These are phyloP conservation scores for Phyllopteryx taeniolatus DNA, from an alignment of 2,113 vertebrate genomes.

Conservation along the genomic window DNA sequence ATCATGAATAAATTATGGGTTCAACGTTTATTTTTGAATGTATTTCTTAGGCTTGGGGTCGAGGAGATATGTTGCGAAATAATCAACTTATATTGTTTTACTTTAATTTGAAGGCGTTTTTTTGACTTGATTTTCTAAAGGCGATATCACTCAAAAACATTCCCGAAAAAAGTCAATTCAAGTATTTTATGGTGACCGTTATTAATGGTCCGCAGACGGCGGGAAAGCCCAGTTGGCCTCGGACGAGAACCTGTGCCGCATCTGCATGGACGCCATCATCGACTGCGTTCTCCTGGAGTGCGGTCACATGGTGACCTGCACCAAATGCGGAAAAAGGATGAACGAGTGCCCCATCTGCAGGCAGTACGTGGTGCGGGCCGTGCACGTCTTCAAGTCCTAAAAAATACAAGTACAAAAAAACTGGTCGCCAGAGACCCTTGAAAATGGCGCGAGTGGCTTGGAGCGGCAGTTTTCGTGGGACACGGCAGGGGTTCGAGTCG, in stretches of 20 bases:
- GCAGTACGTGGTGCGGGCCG: constrained; percentile 94
- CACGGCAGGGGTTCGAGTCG: constrained; percentile 52
- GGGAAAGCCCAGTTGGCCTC: constrained; percentile 81
- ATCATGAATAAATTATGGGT: too few species aligned
- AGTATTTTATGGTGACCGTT: too few species aligned
- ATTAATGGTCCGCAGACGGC: constrained; percentile 69
- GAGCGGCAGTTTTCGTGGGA: neutral
- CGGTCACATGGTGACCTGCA: constrained; percentile 98
- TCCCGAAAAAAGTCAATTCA: too few species aligned
- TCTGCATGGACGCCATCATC: constrained; percentile 97
- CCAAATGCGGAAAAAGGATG: constrained; percentile 96
- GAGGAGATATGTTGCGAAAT: too few species aligned
- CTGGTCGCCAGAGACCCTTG: neutral
- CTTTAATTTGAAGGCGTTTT: too few species aligned
- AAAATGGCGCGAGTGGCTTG: neutral
- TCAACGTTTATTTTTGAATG: too few species aligned
- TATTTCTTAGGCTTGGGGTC: too few species aligned
- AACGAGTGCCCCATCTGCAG: constrained; percentile 98
- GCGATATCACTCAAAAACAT: too few species aligned
- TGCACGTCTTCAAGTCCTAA: constrained; percentile 96
- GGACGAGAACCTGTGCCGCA: constrained; percentile 91
- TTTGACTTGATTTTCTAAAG: too few species aligned
- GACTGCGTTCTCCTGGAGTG: constrained; percentile 97
- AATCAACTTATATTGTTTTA: too few species aligned
- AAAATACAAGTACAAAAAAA: neutral